These are phyloP conservation scores for Spinibarbus caldwelli DNA, from an alignment of 2,797 vertebrate species.

Conservation along the genomic window DNA sequence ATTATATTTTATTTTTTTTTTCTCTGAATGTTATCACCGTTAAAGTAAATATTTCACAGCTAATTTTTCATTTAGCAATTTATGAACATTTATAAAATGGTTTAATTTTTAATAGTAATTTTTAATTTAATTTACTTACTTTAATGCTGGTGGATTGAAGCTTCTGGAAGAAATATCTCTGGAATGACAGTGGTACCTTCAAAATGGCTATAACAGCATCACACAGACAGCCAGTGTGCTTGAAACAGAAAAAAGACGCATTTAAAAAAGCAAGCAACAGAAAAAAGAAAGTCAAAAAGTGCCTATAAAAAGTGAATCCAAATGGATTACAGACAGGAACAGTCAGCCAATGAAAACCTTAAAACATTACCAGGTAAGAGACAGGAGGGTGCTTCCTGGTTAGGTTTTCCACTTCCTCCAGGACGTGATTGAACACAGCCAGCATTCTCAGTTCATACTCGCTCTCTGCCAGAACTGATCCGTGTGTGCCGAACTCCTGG, in stretches of 20 bases:
- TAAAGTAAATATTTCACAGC: neutral
- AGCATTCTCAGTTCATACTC: conserved; percentile 96
- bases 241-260: conserved; percentile 27
- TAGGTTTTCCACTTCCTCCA: conserved; percentile 93
- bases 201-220: conserved; percentile 93
- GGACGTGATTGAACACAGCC: conserved; percentile 89
- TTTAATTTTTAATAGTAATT: neutral
- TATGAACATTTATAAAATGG: no score
- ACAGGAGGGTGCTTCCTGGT: conserved; percentile 94
- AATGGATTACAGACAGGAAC: neutral
- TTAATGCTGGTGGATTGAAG: conserved; percentile 98
- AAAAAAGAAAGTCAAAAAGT: neutral
- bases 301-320: neutral
- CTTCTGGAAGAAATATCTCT: conserved; percentile 99
- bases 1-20: no score
- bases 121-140: conserved; percentile 73
- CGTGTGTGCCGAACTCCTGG: conserved; percentile 87
- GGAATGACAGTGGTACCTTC: conserved; percentile 96
- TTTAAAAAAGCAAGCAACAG: neutral
- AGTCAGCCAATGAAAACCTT: neutral
- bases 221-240: conserved; percentile 96
- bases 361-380: conserved; percentile 86
- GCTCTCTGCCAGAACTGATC: conserved; percentile 87
- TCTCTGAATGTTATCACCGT: neutral
- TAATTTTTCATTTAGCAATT: neutral